Evolutionary conservation across 1,140 invertebrate species (phyloP).

Genomic region (Scaptomyza hsui): DNA sequence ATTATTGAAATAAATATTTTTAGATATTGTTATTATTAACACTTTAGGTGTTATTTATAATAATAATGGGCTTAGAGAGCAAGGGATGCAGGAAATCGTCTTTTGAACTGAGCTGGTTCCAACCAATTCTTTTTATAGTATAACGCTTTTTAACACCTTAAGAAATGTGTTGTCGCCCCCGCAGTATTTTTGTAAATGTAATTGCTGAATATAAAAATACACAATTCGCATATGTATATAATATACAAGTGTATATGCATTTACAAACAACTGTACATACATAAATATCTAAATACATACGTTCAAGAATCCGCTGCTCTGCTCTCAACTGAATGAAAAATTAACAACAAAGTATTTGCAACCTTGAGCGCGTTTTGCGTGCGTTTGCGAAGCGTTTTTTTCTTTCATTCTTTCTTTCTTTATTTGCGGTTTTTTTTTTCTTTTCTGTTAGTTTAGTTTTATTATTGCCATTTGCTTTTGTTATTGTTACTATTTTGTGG

Average conservation of each 20-base stretch:
- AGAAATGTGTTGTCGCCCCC: no score
- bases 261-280: background rate
- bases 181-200: no score
- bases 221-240: no score
- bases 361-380: slow-evolving; percentile 38
- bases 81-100: no score
- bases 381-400: slow-evolving; percentile 23
- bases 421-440: background rate
- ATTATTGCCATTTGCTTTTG: slow-evolving; percentile 39
- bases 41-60: no score
- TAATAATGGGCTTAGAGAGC: no score
- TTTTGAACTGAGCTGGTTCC: no score
- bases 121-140: no score
- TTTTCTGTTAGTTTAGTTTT: slow-evolving; percentile 3
- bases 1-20: no score
- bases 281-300: background rate
- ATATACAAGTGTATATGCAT: background rate
- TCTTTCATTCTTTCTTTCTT: background rate
- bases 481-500: slow-evolving; percentile 38
- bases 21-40: no score
- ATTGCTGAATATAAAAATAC: no score
- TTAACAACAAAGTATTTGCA: slow-evolving; percentile 33
- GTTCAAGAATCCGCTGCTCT: slow-evolving; percentile 3
- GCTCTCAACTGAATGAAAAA: slow-evolving; percentile 26
- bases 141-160: no score